A percentile compares a stretch with the other conserved stretches of the same genome.
Conservation (phyloP, 2,113 vertebrate species). For the Oncorhynchus tshawytscha region DNA sequence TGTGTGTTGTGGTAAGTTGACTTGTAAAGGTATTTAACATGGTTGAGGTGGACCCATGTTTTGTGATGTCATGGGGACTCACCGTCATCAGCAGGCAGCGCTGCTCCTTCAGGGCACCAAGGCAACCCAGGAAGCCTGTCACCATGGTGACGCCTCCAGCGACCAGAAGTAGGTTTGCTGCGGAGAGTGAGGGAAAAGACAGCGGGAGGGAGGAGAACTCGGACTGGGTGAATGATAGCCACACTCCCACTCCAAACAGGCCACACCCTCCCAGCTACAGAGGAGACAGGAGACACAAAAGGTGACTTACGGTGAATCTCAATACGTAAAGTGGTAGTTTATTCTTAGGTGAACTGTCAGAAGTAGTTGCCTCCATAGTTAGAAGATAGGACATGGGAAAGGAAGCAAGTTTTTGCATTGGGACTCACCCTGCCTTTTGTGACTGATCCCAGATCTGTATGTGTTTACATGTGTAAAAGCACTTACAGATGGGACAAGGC, state of each 20-base stretch:
- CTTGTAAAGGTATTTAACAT: no score
- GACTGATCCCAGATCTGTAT: no score
- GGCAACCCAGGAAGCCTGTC: constrained; percentile 82
- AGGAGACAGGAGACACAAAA: not conserved
- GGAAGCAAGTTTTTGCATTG: no score
- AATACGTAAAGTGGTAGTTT: not conserved
- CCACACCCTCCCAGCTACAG: constrained; percentile 81
- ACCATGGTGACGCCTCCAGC: constrained; percentile 83
- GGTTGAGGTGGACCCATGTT: not conserved
- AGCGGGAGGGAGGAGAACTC: constrained; percentile 81
- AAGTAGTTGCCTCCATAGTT: no score
- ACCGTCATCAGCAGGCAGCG: constrained; percentile 80
- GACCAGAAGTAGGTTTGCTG: constrained; percentile 79
- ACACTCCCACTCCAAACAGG: constrained; percentile 81
- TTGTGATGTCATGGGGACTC: constrained; percentile 32
- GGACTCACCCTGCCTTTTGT: no score
- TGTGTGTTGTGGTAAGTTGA: not conserved
- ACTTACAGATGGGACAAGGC: no score
- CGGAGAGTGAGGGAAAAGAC: constrained; percentile 81
- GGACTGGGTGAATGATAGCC: constrained; percentile 81
- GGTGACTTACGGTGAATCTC: not conserved
- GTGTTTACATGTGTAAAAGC: no score
- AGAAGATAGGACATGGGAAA: no score
- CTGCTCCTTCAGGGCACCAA: constrained; percentile 83
- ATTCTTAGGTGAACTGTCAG: no score